Conservation (phyloP, 2,797 vertebrate genomes). For the Moxostoma hubbsi region DNA sequence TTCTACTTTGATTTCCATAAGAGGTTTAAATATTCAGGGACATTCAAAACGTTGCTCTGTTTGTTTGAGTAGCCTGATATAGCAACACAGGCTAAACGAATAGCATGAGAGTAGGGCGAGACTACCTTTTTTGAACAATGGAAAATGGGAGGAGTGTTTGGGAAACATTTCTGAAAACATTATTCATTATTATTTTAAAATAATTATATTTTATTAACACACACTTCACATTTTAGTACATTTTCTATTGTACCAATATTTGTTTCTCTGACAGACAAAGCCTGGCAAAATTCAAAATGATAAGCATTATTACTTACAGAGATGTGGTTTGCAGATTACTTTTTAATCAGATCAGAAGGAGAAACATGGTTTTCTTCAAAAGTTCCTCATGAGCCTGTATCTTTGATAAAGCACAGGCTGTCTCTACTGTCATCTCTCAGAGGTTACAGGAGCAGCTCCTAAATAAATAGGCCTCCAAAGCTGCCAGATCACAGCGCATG, state of each 20-base stretch:
- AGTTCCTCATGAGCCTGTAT: conserved; percentile 23
- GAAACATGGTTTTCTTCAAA: conserved; percentile 3
- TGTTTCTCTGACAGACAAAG: background rate
- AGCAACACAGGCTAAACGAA: no score
- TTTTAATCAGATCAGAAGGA: conserved; percentile 25
- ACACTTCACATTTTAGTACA: background rate
- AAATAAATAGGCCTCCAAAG: conserved; percentile 68
- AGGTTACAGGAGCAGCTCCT: conserved; percentile 66
- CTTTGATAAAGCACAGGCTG: conserved; percentile 26
- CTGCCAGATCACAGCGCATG: conserved; percentile 61
- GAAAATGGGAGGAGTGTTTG: no score
- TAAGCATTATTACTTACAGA: conserved; percentile 12
- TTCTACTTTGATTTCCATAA: no score
- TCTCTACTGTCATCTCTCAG: conserved; percentile 42
- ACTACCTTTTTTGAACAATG: no score
- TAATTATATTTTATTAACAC: no score
- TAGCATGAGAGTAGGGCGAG: no score
- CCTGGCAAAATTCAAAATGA: background rate
- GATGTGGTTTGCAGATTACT: conserved; percentile 11
- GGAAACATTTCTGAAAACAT: no score
- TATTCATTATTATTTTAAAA: no score
- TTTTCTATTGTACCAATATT: background rate
- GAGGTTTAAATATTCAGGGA: no score
- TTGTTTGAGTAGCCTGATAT: no score
- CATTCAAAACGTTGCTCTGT: no score